phyloP scores from a whole-genome alignment of 2,113 vertebrate species.

The Sardina pilchardus region DNA sequence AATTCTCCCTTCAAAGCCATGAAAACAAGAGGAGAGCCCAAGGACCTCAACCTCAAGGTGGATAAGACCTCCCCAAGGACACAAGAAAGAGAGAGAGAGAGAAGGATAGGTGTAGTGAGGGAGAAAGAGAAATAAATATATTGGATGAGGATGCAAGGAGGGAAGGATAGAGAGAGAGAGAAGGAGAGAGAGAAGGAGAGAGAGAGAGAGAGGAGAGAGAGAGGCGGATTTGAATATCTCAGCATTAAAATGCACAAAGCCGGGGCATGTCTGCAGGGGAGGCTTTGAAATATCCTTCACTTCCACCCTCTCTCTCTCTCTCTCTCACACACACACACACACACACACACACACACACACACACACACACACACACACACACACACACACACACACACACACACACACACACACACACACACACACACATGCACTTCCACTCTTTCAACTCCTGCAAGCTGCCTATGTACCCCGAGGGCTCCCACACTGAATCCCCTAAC shows the following conservation, averaged over 20 bases:
- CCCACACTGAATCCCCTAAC: neutral
- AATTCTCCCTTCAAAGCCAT: conserved; percentile 23
- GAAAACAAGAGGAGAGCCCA: conserved; percentile 33
- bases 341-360: too few species aligned
- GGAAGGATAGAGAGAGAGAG: conserved; percentile 17
- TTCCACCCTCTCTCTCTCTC: neutral
- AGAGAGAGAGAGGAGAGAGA: conserved; percentile 41
- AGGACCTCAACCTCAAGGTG: conserved; percentile 51
- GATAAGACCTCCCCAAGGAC: conserved; percentile 48
- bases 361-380: too few species aligned
- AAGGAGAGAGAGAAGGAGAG: conserved; percentile 34
- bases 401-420: neutral
- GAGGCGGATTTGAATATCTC: conserved; percentile 61
- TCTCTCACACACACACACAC: neutral
- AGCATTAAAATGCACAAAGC: conserved; percentile 63
- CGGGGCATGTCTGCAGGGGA: conserved; percentile 59
- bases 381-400: too few species aligned
- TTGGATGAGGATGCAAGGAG: neutral
- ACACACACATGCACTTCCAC: neutral
- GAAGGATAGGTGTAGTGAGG: conserved; percentile 26
- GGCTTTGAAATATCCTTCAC: conserved; percentile 59
- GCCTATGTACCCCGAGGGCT: conserved; percentile 48
- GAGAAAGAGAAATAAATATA: neutral
- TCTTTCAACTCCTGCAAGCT: conserved; percentile 27
- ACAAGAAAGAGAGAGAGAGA: conserved; percentile 22